Evolutionary conservation across 2,888 invertebrate species (phyloP).

Genomic region (Nezara viridula): DNA sequence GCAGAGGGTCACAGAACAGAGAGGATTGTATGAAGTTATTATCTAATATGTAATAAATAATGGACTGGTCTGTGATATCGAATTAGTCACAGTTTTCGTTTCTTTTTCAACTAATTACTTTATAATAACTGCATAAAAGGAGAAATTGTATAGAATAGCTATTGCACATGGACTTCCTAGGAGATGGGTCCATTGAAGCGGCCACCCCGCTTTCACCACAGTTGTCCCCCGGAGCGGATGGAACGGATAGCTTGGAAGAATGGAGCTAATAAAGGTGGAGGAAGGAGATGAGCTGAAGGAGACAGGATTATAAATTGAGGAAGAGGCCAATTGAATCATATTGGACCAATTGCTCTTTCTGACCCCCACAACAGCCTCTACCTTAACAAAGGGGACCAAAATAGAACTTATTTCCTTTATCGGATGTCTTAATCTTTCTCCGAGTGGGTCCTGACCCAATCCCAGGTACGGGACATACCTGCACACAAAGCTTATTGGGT

Average conservation of each 20-base stretch:
- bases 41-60: neutral
- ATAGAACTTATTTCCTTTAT: neutral
- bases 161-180: neutral
- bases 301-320: conserved; percentile 12
- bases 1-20: neutral
- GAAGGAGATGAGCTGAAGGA: neutral
- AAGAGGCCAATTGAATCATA: neutral
- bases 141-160: neutral
- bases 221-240: neutral
- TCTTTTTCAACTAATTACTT: no score
- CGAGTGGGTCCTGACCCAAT: neutral
- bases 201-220: neutral
- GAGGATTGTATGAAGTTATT: neutral
- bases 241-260: neutral
- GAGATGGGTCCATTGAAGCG: neutral
- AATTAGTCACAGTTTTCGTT: no score
- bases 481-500: no score
- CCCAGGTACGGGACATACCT: no score
- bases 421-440: neutral
- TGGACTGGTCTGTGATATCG: neutral
- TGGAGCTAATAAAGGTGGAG: neutral
- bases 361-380: conserved; percentile 17
- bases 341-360: neutral
- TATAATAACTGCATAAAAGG: neutral
- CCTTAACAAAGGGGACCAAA: neutral